Conservation (phyloP, 2,888 invertebrate species). For the Kuschelorhynchus macadamiae region DNA sequence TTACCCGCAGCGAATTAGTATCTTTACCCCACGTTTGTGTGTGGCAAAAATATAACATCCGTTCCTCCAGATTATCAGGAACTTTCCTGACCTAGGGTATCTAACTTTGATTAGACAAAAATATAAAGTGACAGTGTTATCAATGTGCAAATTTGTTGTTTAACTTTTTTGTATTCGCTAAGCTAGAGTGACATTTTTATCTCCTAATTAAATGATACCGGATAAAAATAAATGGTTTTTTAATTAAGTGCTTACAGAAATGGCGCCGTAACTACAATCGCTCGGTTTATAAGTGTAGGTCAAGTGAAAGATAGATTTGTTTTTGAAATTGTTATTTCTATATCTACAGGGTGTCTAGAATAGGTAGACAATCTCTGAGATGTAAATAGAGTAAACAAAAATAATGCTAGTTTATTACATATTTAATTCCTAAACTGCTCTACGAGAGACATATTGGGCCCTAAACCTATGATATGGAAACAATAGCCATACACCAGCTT, state of each 20-base stretch:
- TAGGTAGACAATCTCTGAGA: too few relatives aligned
- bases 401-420: too few relatives aligned
- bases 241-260: conserved; percentile 10
- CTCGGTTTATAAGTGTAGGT: not conserved
- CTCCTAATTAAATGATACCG: conserved; percentile 4
- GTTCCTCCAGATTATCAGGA: conserved; percentile 3
- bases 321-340: too few relatives aligned
- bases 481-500: too few relatives aligned
- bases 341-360: too few relatives aligned
- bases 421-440: too few relatives aligned
- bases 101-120: conserved; percentile 2
- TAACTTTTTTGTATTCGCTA: conserved; percentile 4
- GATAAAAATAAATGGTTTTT: conserved; percentile 13
- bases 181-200: conserved; percentile 13
- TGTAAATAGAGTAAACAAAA: too few relatives aligned
- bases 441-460: too few relatives aligned
- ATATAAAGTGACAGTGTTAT: conserved; percentile 4
- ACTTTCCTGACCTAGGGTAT: conserved; percentile 21
- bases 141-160: conserved; percentile 12
- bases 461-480: too few relatives aligned
- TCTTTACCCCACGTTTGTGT: too few relatives aligned
- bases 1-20: too few relatives aligned
- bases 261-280: conserved; percentile 11
- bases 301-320: too few relatives aligned
- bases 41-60: not conserved